phyloP scores from a whole-genome alignment of 2,888 invertebrate genomes.

The Vandiemenella viatica region DNA sequence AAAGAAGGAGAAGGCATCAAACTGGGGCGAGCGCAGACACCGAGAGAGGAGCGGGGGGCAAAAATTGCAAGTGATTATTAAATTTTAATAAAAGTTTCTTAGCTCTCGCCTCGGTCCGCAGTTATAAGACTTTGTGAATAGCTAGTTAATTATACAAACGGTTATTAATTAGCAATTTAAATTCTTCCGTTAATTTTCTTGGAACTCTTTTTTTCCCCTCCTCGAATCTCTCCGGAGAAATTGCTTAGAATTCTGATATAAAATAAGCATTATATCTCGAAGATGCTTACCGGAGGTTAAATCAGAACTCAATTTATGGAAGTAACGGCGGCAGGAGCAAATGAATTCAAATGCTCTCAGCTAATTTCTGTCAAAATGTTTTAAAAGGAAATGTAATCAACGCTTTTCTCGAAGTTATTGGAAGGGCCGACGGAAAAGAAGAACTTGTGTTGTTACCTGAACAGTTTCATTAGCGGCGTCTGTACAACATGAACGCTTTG shows the following conservation, averaged over 20 bases:
- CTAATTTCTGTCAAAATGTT: no score
- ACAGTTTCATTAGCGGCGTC: no score
- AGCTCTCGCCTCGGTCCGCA: neutral
- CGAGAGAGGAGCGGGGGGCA: neutral
- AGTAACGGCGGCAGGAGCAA: no score
- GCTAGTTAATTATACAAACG: constrained; percentile 13
- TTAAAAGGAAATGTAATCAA: no score
- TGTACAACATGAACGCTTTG: no score
- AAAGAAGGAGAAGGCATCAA: no score
- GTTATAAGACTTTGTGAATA: constrained; percentile 8
- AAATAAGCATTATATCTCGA: neutral
- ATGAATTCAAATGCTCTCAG: no score
- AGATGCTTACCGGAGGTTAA: neutral
- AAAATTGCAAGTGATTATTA: constrained; percentile 9
- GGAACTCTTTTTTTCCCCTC: neutral
- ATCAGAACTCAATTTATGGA: no score
- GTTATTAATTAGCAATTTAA: constrained; percentile 16
- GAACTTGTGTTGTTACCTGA: no score
- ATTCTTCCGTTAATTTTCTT: constrained; percentile 11
- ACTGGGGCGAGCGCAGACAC: no score
- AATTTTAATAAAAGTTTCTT: constrained; percentile 4
- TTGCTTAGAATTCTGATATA: neutral
- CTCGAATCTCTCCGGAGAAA: neutral
- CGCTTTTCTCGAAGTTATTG: no score
- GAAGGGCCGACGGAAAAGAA: no score